Evolutionary conservation across 2,797 vertebrate species (phyloP), one percentile per base, ranked within the genome.

Genomic region (Vespertilio murinus): DNA sequence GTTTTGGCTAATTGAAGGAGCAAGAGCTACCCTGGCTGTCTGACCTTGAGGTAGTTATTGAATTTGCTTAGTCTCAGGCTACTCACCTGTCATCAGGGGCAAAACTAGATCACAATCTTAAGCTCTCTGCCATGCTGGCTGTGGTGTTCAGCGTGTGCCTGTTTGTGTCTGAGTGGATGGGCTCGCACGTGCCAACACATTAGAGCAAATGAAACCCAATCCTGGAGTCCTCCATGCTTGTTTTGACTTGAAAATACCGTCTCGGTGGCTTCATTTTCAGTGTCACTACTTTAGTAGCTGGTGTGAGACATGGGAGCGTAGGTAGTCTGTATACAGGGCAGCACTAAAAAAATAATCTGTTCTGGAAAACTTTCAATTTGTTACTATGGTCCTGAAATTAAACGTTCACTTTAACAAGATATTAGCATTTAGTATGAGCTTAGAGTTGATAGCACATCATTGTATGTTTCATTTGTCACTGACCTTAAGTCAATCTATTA

Each of bases 11-110:
- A 78, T 22, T 17, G 35, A 54, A 17, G 17, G 47, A 87, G n/a
- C 22, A 54, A 38, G 5, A 70, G 33, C 25, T 4, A 73, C 52
- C n/a, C 85, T 54, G 23, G 3, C 18, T 40, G 1, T 23, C 5
- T 59, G 87, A 87, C 88, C 94, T 97, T 94, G 78, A 93, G 25
- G n/a, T 8, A 16, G n/a, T 65, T 78, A 38, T 84, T 74, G 73
- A 90, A 64, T 25, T 65, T 88, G 22, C 28, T 92, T 30, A 13
- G 42, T 69, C 71, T 80, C 9, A 1, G 54, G n/a, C 69, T 35
- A 3, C 42, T 49, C 17, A 30, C 61, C 52, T 90, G 42, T 95
- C 87, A 86, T 93, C 91, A 40, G 28, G 20, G 20, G 25, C 45
- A 9, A 38, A 64, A 35, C 69, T 59, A 81, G 93, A 94, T 94